Percentiles rank a stretch among this genome's conserved stretches.
Evolutionary conservation across 2,113 vertebrate genomes (phyloP).

Genomic region (Solenodon paradoxus): DNA sequence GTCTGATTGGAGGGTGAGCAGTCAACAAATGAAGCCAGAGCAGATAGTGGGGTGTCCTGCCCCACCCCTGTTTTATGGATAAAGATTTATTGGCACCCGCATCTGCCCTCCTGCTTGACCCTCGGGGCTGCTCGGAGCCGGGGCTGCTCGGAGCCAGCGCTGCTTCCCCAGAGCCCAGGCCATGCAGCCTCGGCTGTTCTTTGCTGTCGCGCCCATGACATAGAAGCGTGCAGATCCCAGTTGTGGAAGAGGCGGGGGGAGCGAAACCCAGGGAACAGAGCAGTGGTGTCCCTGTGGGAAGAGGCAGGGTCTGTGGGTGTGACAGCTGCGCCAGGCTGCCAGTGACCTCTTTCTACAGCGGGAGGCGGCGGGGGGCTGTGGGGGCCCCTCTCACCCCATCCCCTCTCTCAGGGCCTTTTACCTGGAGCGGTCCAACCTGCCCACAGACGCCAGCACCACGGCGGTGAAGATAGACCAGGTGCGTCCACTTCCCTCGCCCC

Average conservation of each 20-base stretch:
- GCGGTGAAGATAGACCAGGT: conserved; percentile 99
- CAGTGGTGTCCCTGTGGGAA: background rate
- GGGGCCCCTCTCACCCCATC: background rate
- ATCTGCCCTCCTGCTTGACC: no score
- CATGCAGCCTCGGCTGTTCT: no score
- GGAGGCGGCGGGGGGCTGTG: background rate
- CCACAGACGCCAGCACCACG: conserved; percentile 92
- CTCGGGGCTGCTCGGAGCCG: no score
- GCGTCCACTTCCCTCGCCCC: background rate
- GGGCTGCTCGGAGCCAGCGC: no score
- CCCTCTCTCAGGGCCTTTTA: conserved; percentile 92
- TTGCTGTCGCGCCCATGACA: no score
- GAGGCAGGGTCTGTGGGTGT: no score
- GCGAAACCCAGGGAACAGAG: background rate
- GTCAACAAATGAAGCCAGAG: background rate
- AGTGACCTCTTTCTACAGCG: fast-evolving
- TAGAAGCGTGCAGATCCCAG: fast-evolving
- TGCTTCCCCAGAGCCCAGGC: no score
- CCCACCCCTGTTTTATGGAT: background rate
- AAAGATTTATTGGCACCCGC: conserved; percentile 35
- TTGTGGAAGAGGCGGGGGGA: background rate
- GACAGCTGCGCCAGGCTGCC: background rate
- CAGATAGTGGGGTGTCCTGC: background rate
- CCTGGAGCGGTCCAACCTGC: conserved; percentile 95
- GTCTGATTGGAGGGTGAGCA: background rate